Conservation (phyloP, 2,888 invertebrate species). For the Coronaproctus castanopsis region DNA sequence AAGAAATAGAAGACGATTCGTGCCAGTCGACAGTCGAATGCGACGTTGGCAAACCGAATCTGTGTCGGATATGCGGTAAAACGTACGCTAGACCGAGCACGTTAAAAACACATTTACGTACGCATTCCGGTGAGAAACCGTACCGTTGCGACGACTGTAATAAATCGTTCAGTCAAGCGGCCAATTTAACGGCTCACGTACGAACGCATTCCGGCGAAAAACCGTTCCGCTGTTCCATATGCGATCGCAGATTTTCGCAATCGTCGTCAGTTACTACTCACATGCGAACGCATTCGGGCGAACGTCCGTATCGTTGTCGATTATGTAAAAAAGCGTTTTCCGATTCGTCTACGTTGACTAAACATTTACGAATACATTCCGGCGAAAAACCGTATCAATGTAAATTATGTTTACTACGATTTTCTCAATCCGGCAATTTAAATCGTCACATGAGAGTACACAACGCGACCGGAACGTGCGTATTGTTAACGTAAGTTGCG, state of each 20-base stretch:
- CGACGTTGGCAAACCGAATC: constrained; percentile 43
- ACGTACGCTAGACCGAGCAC: constrained; percentile 92
- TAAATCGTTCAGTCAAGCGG: constrained; percentile 94
- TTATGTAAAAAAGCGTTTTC: constrained; percentile 97
- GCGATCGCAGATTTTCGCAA: constrained; percentile 90
- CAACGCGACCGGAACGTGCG: constrained; percentile 28
- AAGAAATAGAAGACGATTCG: not conserved
- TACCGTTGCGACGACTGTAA: constrained; percentile 82
- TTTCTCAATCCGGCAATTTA: constrained; percentile 94
- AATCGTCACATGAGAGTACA: constrained; percentile 99
- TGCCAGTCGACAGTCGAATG: constrained; percentile 4
- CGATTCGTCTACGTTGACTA: constrained; percentile 93
- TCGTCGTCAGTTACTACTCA: constrained; percentile 92
- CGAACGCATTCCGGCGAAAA: constrained; percentile 94
- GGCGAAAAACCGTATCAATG: constrained; percentile 97
- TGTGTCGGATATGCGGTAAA: constrained; percentile 88
- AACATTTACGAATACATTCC: constrained; percentile 76
- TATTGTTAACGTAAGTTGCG: not conserved
- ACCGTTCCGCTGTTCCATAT: constrained; percentile 87
- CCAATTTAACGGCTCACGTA: constrained; percentile 92
- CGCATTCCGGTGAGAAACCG: constrained; percentile 88
- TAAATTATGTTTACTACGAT: constrained; percentile 81
- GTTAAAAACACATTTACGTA: constrained; percentile 86
- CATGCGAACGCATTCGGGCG: constrained; percentile 99
- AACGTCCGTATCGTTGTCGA: constrained; percentile 79